Percentiles rank a stretch among this genome's conserved stretches.
Conservation (phyloP, 2,888 invertebrate genomes). For the Habrosyne pyritoides region DNA sequence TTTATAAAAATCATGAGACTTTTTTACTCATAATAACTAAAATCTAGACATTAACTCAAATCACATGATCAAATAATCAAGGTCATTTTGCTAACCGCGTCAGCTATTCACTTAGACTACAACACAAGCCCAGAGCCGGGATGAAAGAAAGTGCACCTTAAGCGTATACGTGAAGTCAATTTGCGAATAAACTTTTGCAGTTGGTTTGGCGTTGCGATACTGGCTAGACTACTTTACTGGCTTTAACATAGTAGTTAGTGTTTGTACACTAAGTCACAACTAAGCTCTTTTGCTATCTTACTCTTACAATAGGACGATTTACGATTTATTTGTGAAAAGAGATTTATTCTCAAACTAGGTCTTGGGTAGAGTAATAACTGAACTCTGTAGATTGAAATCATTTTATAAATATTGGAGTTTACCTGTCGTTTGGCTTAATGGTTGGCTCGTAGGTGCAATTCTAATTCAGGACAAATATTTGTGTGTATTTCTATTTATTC, state of each 20-base stretch:
- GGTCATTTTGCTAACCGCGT: constrained; percentile 23
- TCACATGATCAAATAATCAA: background rate
- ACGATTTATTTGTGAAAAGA: background rate
- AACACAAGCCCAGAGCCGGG: constrained; percentile 52
- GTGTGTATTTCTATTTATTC: too few relatives aligned
- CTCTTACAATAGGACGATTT: constrained; percentile 30
- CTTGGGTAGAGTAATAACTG: background rate
- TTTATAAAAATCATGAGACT: too few relatives aligned
- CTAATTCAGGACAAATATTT: too few relatives aligned
- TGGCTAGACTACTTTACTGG: constrained; percentile 46
- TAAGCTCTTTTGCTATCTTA: constrained; percentile 43
- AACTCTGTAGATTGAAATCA: too few relatives aligned
- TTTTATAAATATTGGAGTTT: too few relatives aligned
- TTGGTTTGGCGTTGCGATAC: constrained; percentile 64
- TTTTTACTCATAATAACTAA: too few relatives aligned
- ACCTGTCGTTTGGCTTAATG: too few relatives aligned
- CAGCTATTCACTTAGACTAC: constrained; percentile 21
- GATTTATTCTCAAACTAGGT: constrained; percentile 1
- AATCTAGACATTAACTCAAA: too few relatives aligned
- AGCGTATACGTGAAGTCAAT: constrained; percentile 82
- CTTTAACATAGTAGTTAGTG: constrained; percentile 63
- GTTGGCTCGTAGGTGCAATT: too few relatives aligned
- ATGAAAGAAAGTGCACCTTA: constrained; percentile 81
- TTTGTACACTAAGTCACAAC: constrained; percentile 43
- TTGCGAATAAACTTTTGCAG: constrained; percentile 79